Percentiles rank a stretch among this genome's conserved stretches.
Evolutionary conservation across 2,797 vertebrate genomes (phyloP).

Genomic region (Silurus lanzhouensis): DNA sequence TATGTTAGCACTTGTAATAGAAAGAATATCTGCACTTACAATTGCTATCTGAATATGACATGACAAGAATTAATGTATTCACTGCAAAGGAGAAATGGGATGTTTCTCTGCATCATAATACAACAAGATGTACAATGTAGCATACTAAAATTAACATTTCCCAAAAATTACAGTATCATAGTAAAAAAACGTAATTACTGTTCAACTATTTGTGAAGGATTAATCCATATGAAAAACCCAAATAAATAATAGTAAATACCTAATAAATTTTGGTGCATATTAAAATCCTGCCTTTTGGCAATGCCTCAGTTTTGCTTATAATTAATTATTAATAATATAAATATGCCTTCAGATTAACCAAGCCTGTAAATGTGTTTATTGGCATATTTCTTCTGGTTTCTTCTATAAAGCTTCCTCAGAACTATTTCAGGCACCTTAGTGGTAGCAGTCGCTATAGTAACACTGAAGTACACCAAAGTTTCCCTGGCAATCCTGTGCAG

Average conservation of each 20-base stretch:
- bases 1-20: too few relatives aligned
- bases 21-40: too few relatives aligned
- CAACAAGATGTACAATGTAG: too few relatives aligned
- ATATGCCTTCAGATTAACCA: neutral
- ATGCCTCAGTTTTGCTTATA: neutral
- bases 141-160: too few relatives aligned
- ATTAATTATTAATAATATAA: neutral
- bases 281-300: neutral
- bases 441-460: neutral
- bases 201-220: too few relatives aligned
- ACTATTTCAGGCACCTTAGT: neutral
- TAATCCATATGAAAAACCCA: neutral
- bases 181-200: too few relatives aligned
- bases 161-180: too few relatives aligned
- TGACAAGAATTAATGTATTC: too few relatives aligned
- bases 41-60: too few relatives aligned
- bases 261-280: neutral
- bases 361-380: neutral
- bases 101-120: too few relatives aligned
- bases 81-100: too few relatives aligned
- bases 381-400: neutral
- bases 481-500: neutral
- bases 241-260: neutral
- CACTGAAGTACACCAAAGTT: neutral
- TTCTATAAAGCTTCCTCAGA: neutral